Percentiles rank a stretch among this genome's conserved stretches.
Evolutionary conservation across 2,113 vertebrate species (phyloP).

Genomic region (Chionomys nivalis): DNA sequence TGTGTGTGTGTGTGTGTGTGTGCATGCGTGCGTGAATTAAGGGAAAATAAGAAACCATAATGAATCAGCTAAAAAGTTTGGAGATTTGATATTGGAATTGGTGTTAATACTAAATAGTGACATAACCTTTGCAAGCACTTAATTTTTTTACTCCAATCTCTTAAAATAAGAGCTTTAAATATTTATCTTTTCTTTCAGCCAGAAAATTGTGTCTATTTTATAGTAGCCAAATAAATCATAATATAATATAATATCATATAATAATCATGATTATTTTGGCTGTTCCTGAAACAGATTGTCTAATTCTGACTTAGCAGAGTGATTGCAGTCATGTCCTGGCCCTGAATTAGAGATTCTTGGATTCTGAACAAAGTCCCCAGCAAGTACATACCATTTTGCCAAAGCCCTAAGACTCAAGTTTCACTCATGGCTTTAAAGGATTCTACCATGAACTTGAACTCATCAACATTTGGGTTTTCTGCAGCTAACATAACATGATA

Average conservation of each 20-base stretch:
- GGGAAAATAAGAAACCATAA: neutral
- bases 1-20: neutral
- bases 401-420: neutral
- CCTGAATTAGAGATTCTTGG: neutral
- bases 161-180: constrained; percentile 15
- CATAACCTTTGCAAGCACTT: neutral
- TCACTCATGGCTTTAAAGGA: neutral
- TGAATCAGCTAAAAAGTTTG: neutral
- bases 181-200: neutral
- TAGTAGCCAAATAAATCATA: neutral
- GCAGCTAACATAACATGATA: neutral
- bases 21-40: neutral
- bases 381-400: neutral
- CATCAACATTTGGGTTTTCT: neutral
- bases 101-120: neutral
- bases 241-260: too few species aligned
- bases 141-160: neutral
- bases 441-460: neutral
- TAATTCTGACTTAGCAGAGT: neutral
- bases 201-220: constrained; percentile 30
- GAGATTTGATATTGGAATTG: neutral
- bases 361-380: neutral
- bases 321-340: neutral
- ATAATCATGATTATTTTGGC: neutral
- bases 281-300: neutral